Evolutionary conservation across 2,888 invertebrate genomes (phyloP), one percentile per base, ranked within the genome.

Genomic region (Gari tellinella): DNA sequence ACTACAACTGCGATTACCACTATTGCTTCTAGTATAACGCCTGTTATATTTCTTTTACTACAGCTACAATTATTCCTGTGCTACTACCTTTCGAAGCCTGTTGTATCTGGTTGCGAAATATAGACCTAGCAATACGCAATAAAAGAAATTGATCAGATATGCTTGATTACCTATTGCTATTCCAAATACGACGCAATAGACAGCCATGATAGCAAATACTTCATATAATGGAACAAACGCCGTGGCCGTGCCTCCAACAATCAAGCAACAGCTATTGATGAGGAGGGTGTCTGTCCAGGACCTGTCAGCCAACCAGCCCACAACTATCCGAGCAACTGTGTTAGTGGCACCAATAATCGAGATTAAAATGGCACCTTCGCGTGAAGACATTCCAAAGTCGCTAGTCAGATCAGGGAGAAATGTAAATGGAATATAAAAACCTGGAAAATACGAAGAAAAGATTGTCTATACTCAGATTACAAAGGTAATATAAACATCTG

Each of bases 401-500:
- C 76, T 70, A 14, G 85, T 85, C 25, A 83, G 49, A 52, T 77
- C 84, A 21, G 88, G 88, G 66, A 97, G 93, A 87, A 95, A 98
- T 92, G 96, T 94, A 91, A 96, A 98, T 0, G 99, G 99, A 8
- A 98, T 96, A 91, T 97, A 99, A 93, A 98, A 97, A 78, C 98
- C 98, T 94, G 57, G 43, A 64, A 72, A 45, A 62, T 19, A 51
- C 45, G 15, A n/a, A n/a, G n/a, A n/a, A n/a, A n/a, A n/a, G n/a
- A n/a, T n/a, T n/a, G n/a, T n/a, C n/a, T n/a, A n/a, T n/a, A n/a
- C n/a, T n/a, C n/a, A n/a, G n/a, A n/a, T n/a, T n/a, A n/a, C n/a
- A n/a, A n/a, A n/a, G n/a, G n/a, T n/a, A n/a, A n/a, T n/a, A n/a
- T n/a, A n/a, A n/a, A n/a, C n/a, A n/a, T n/a, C n/a, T n/a, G n/a